Evolutionary conservation across 2,797 vertebrate species (phyloP).

Genomic region (Oceanodroma leucorhoa): DNA sequence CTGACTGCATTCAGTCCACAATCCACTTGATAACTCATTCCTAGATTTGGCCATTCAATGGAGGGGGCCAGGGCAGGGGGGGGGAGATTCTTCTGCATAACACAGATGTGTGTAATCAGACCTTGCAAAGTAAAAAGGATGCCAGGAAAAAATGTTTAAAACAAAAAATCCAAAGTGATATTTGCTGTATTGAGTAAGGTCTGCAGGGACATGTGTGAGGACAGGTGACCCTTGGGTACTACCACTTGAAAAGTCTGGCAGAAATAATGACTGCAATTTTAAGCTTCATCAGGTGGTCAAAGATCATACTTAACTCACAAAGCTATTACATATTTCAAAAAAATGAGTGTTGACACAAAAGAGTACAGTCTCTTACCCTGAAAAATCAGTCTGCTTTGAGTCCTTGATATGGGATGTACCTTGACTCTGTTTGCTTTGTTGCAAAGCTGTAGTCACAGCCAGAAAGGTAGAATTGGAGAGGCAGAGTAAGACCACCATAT

Average conservation of each 20-base stretch:
- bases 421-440: not conserved
- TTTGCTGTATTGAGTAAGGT: not conserved
- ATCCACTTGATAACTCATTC: not conserved
- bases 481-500: not conserved
- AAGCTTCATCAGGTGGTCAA: not conserved
- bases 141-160: not conserved
- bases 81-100: not conserved
- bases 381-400: not conserved
- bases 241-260: not conserved
- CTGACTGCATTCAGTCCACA: not conserved
- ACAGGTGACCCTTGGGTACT: not conserved
- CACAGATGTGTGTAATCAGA: not conserved
- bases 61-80: fast-evolving
- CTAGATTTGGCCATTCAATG: not conserved
- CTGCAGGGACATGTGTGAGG: not conserved
- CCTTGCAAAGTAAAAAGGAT: not conserved
- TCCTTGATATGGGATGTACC: not conserved
- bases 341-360: not conserved
- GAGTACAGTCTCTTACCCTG: not conserved
- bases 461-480: not conserved
- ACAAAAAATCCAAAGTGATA: not conserved
- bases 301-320: not conserved
- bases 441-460: not conserved
- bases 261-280: not conserved
- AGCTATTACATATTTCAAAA: not conserved